Base-by-base conservation (phyloP, 2,888 invertebrate species). In the Cryptocheilus praepositus region DNA sequence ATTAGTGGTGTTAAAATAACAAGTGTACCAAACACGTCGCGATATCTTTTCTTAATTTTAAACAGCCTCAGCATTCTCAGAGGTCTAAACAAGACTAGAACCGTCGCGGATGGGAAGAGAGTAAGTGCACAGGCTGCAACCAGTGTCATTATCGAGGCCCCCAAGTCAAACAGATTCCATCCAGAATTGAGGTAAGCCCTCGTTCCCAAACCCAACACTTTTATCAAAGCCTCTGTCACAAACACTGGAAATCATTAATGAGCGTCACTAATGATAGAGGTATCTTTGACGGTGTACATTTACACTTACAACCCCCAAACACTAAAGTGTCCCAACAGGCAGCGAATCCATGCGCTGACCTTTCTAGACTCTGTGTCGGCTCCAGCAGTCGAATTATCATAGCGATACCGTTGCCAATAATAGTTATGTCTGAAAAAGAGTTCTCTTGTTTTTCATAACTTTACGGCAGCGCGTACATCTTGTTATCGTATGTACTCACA, bases 161-260 rank as follows among this genome's bases (percentile, higher is more conserved):
- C 90, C 56, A 95, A 87, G 86, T 95, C 96, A 86, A 94, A 96
- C 78, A 94, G 91, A 87, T 96, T 96, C 96, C 96, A 96, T 0
- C 95, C 95, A 51, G 94, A 94, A 71, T 93, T 92, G 68, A 95
- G 91, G 85, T 96, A 96, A 69, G 92, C 91, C 3, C 89, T 85
- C 75, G 94, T 91, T 2, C 96, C 96, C 45, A 93, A 89, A 0
- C 94, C 95, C 82, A 95, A 89, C 77, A 95, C 92, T 81, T 95
- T 94, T 1, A 95, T 89, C 0, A 91, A 85, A 0, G 94, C 94
- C 89, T 96, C 96, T 2, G 93, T 61, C 25, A 93, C 90, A 89
- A 95, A 96, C 81, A 95, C 95, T 95, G 89, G n/a, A 89, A 89
- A 63, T n/a, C 22, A 44, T 59, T 19, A 55, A 43, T 1, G 19